Percentiles rank a stretch among this genome's conserved stretches.
Evolutionary conservation across 2,888 invertebrate genomes (phyloP).

Genomic region (Limnephilus auricula): DNA sequence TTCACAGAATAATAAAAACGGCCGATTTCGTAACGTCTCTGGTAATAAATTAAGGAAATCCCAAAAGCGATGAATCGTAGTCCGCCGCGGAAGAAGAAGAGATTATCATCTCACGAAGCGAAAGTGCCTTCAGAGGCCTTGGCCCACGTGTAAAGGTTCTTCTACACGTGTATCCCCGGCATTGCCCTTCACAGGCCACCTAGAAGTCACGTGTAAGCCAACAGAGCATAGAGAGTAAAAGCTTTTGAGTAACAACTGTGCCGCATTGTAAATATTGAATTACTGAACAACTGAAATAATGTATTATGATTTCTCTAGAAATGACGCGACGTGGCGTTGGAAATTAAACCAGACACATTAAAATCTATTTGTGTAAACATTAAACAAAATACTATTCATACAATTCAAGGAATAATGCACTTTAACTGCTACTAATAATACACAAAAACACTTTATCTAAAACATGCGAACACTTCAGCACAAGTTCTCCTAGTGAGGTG

Average conservation of each 20-base stretch:
- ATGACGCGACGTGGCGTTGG: not conserved
- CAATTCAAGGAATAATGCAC: not conserved
- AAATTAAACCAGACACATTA: not conserved
- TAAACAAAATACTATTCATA: not conserved
- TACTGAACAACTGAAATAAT: not conserved
- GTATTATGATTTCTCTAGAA: not conserved
- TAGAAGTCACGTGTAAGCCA: not conserved
- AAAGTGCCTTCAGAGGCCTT: conserved; percentile 42
- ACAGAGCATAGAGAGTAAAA: conserved; percentile 29
- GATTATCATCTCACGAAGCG: conserved; percentile 43
- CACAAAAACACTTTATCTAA: no score
- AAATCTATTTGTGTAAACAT: not conserved
- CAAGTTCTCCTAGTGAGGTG: no score
- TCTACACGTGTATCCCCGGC: conserved; percentile 26
- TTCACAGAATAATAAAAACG: conserved; percentile 25
- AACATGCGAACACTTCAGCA: no score
- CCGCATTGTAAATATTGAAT: not conserved
- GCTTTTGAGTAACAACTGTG: not conserved
- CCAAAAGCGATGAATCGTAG: conserved; percentile 6
- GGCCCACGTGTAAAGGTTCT: conserved; percentile 46
- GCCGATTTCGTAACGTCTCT: not conserved
- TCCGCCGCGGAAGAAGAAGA: conserved; percentile 18
- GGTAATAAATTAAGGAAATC: conserved; percentile 26
- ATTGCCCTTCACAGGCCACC: not conserved
- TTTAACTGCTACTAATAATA: no score